phyloP scores from a whole-genome alignment of 2,888 invertebrate genomes.

The Dastarcus helophoroides region DNA sequence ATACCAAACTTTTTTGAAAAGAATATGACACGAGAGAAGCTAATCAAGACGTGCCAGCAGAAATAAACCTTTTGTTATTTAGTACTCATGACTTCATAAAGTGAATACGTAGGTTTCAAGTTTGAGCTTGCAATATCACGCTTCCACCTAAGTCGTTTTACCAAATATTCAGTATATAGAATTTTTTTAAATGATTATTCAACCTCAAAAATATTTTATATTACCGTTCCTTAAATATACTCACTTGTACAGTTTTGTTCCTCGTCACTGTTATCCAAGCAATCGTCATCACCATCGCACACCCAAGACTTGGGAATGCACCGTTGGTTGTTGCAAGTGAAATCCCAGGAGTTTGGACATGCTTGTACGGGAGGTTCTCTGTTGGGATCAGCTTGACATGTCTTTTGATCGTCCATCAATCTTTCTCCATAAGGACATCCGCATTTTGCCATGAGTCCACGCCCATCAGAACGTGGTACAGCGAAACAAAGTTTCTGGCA shows the following conservation, averaged over 20 bases:
- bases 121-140: no score
- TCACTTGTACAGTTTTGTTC: slow-evolving; percentile 87
- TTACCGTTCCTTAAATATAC: no score
- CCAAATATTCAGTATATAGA: no score
- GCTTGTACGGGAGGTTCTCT: slow-evolving; percentile 79
- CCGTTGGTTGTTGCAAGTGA: slow-evolving; percentile 84
- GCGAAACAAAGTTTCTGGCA: slow-evolving; percentile 96
- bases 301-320: slow-evolving; percentile 92
- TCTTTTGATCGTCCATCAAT: slow-evolving; percentile 54
- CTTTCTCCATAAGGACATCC: slow-evolving; percentile 91
- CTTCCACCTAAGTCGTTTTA: no score
- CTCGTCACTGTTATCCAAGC: slow-evolving; percentile 90
- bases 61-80: no score
- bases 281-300: slow-evolving; percentile 94
- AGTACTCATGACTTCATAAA: no score
- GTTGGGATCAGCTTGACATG: slow-evolving; percentile 69
- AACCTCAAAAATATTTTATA: no score
- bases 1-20: no score
- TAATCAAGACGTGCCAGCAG: no score
- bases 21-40: no score
- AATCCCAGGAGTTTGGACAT: slow-evolving; percentile 87
- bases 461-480: slow-evolving; percentile 52
- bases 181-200: no score
- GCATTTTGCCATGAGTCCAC: slow-evolving; percentile 55
- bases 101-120: no score